phyloP scores from a whole-genome alignment of 2,888 invertebrate genomes.

The Drosophila quinaria region DNA sequence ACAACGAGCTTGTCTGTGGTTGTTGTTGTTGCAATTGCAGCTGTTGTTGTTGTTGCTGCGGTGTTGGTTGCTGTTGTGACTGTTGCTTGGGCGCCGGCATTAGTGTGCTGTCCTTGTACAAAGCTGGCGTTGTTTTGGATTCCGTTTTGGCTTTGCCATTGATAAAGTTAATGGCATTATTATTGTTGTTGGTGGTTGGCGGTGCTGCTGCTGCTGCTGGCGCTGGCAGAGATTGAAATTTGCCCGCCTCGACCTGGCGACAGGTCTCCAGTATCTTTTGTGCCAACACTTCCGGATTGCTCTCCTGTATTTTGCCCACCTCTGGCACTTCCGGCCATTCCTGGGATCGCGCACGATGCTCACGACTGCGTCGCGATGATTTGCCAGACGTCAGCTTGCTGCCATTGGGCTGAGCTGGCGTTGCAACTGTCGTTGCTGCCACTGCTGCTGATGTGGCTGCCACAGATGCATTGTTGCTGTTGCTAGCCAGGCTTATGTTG shows the following conservation, averaged over 20 bases:
- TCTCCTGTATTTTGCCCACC: constrained; percentile 95
- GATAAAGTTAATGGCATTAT: constrained; percentile 18
- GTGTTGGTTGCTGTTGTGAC: constrained; percentile 40
- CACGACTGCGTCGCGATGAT: constrained; percentile 88
- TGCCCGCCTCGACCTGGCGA: constrained; percentile 94
- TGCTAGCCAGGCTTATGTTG: constrained; percentile 78
- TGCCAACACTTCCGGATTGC: constrained; percentile 95
- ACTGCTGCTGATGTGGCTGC: constrained; percentile 26
- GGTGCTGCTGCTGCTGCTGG: constrained; percentile 18
- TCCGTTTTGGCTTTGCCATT: constrained; percentile 53
- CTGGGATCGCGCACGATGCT: constrained; percentile 92
- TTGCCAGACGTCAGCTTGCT: constrained; percentile 72
- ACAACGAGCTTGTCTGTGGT: constrained; percentile 4
- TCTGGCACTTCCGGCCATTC: constrained; percentile 97
- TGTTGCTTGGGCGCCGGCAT: constrained; percentile 85
- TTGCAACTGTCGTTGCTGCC: constrained; percentile 38
- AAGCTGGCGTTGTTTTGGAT: constrained; percentile 38
- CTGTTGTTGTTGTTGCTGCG: constrained; percentile 46
- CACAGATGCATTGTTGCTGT: constrained; percentile 40
- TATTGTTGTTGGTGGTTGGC: background rate
- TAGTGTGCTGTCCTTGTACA: constrained; percentile 81
- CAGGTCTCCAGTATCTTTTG: constrained; percentile 96
- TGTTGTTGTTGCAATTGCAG: constrained; percentile 40
- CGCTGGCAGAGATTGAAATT: constrained; percentile 85
- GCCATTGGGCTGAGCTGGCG: constrained; percentile 39